Conservation (phyloP, 1,140 invertebrate genomes). For the Catajapyx aquilonaris region DNA sequence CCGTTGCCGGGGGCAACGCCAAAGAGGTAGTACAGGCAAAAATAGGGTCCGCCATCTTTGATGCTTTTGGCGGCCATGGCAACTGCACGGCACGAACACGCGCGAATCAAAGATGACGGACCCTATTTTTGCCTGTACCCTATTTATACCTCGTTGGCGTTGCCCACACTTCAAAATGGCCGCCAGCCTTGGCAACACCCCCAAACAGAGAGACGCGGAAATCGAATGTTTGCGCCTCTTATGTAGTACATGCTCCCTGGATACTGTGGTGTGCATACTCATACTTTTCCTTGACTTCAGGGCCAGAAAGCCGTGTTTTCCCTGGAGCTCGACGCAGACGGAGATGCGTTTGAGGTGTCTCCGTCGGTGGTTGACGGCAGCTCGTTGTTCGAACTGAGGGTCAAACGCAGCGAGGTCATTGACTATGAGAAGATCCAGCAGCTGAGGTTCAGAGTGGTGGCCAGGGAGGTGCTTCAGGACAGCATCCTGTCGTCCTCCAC, state of each 20-base stretch:
- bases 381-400: slow-evolving; percentile 56
- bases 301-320: slow-evolving; percentile 68
- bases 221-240: too few relatives aligned
- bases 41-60: too few relatives aligned
- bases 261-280: background rate
- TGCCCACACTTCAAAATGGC: too few relatives aligned
- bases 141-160: too few relatives aligned
- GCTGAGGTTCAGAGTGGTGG: slow-evolving; percentile 33
- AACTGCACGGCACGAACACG: background rate
- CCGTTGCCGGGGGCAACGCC: too few relatives aligned
- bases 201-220: too few relatives aligned
- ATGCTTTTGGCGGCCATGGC: too few relatives aligned
- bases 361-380: slow-evolving; percentile 65
- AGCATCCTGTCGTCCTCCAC: slow-evolving; percentile 42
- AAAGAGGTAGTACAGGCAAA: too few relatives aligned
- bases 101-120: too few relatives aligned
- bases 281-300: slow-evolving; percentile 11
- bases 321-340: slow-evolving; percentile 50
- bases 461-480: slow-evolving; percentile 47
- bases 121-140: too few relatives aligned
- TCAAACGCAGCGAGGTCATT: slow-evolving; percentile 54
- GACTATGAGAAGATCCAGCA: slow-evolving; percentile 60
- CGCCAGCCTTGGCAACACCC: too few relatives aligned
- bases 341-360: slow-evolving; percentile 59
- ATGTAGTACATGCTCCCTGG: background rate